These are phyloP conservation scores for Phymanthus crucifer DNA, from an alignment of 92 coral and sea anemone species.

Conservation along the genomic window DNA sequence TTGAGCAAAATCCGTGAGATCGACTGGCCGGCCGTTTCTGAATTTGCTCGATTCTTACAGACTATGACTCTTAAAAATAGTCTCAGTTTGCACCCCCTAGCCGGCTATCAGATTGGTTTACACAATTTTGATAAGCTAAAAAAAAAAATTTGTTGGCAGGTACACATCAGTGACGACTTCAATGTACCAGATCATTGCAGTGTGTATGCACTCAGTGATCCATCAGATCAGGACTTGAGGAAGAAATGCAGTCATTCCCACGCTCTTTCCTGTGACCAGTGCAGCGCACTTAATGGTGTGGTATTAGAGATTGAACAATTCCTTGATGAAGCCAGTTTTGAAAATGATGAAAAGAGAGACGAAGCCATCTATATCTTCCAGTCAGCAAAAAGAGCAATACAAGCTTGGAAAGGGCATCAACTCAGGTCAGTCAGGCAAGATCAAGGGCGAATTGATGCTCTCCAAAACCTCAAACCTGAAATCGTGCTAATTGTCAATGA, in stretches of 20 bases:
- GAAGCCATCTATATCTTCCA: not conserved
- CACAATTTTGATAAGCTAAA: no score
- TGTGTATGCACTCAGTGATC: slow-evolving; percentile 12
- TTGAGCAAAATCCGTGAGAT: no score
- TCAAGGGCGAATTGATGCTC: not conserved
- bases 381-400: slow-evolving; percentile 9
- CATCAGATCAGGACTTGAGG: not conserved
- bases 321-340: not conserved
- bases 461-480: not conserved
- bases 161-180: slow-evolving; percentile 7
- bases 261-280: not conserved
- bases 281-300: not conserved
- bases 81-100: no score
- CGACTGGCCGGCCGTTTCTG: no score
- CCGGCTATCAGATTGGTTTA: no score
- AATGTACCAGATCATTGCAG: slow-evolving; percentile 20
- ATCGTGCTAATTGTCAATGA: slow-evolving; percentile 2
- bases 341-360: not conserved
- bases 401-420: slow-evolving; percentile 21
- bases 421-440: slow-evolving; percentile 20
- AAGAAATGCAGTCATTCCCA: slow-evolving; percentile 1
- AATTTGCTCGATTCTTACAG: no score
- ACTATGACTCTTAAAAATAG: no score
- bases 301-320: not conserved
- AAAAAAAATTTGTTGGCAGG: not conserved